These are phyloP conservation scores for Mesitornis unicolor DNA, from an alignment of 2,113 vertebrate genomes.

Conservation along the genomic window DNA sequence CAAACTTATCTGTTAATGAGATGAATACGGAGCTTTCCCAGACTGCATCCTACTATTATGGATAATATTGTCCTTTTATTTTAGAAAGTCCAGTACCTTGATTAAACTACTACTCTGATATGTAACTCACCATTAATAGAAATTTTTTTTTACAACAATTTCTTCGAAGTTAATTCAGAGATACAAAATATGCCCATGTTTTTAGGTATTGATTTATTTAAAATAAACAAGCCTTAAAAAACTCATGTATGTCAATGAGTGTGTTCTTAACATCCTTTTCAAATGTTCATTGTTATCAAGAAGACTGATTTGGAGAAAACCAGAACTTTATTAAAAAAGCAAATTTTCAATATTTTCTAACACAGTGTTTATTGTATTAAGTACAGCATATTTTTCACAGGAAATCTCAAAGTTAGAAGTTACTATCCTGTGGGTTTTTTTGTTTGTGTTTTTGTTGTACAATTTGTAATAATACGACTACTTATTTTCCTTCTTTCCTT, in stretches of 20 bases:
- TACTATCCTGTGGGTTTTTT: not conserved
- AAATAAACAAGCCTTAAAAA: not conserved
- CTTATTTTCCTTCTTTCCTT: not conserved
- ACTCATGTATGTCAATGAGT: not conserved
- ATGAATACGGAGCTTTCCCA: not conserved
- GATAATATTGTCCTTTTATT: not conserved
- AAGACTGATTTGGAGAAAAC: not conserved
- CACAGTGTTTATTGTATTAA: not conserved
- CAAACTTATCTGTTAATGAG: not conserved
- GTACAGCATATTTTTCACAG: not conserved
- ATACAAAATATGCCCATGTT: not conserved
- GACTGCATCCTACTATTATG: not conserved
- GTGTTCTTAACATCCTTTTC: not conserved
- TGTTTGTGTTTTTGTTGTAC: not conserved
- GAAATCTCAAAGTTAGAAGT: not conserved
- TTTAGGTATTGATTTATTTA: not conserved
- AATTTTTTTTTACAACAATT: not conserved
- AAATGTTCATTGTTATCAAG: not conserved
- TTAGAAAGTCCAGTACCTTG: not conserved
- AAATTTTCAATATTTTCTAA: not conserved
- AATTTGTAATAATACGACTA: rapidly evolving
- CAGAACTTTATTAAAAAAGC: not conserved
- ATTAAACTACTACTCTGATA: not conserved
- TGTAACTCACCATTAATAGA: not conserved
- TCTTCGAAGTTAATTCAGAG: not conserved